Conservation (phyloP, 2,888 invertebrate genomes). For the Beris chalybata region DNA sequence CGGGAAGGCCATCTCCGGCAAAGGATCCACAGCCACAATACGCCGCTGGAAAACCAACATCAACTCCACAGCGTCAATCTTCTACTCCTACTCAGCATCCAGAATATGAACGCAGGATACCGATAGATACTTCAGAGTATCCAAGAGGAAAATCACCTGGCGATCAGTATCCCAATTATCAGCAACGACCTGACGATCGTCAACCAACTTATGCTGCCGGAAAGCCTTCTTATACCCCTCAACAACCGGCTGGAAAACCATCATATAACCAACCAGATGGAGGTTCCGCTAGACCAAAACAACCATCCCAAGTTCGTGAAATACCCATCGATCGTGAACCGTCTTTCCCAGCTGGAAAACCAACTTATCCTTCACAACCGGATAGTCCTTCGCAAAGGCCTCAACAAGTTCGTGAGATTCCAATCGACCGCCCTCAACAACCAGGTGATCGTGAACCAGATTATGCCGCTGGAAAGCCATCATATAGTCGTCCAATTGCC, state of each 20-base stretch:
- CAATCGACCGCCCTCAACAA: neutral
- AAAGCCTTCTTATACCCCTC: constrained; percentile 21
- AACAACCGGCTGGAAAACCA: constrained; percentile 21
- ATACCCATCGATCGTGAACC: constrained; percentile 5
- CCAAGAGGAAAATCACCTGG: constrained; percentile 1
- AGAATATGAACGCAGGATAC: neutral
- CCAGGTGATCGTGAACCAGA: neutral
- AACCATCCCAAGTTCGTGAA: constrained; percentile 9
- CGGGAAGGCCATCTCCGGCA: neutral
- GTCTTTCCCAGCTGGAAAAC: neutral
- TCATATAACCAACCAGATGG: constrained; percentile 9
- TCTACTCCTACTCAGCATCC: neutral
- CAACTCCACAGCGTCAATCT: no score
- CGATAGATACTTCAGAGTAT: constrained; percentile 16
- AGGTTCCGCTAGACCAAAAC: neutral
- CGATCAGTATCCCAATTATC: neutral
- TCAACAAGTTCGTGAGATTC: neutral
- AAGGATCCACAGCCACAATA: no score
- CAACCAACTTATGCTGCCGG: constrained; percentile 20
- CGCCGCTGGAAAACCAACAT: no score
- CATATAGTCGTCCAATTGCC: neutral
- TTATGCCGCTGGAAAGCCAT: neutral
- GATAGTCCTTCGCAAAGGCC: neutral
- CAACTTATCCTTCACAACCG: neutral
- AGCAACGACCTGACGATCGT: neutral